Conservation (phyloP, 2,797 vertebrate genomes). For the Aeoliscus strigatus region DNA sequence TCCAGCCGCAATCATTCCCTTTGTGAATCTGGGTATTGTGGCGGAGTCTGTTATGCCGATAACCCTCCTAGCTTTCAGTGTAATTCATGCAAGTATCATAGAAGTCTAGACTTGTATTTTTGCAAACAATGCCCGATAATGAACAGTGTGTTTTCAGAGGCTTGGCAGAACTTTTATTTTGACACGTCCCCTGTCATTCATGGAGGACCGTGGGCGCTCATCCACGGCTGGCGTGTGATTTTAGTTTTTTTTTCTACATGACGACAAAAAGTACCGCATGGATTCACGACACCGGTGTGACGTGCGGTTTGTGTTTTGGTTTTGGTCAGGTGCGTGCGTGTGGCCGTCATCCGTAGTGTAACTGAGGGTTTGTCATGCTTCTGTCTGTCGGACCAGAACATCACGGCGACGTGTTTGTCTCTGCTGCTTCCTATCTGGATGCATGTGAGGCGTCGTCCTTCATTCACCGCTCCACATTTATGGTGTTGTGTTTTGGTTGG, state of each 20-base stretch:
- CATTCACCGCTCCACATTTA: slow-evolving; percentile 10
- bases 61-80: slow-evolving; percentile 78
- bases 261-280: slow-evolving; percentile 60
- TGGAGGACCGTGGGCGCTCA: slow-evolving; percentile 54
- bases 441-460: too few relatives aligned
- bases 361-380: too few relatives aligned
- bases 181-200: slow-evolving; percentile 52
- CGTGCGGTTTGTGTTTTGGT: slow-evolving; percentile 57
- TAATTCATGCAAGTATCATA: slow-evolving; percentile 86
- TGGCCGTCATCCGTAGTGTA: slow-evolving; percentile 48
- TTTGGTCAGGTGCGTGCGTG: slow-evolving; percentile 52
- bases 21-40: slow-evolving; percentile 76
- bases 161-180: slow-evolving; percentile 58
- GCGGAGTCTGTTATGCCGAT: slow-evolving; percentile 70
- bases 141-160: slow-evolving; percentile 57
- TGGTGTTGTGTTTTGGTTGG: slow-evolving; percentile 10
- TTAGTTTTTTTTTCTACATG: slow-evolving; percentile 54
- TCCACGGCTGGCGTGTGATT: slow-evolving; percentile 52
- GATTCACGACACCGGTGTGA: slow-evolving; percentile 55
- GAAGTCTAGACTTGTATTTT: slow-evolving; percentile 82
- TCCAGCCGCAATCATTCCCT: slow-evolving; percentile 75
- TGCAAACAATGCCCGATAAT: slow-evolving; percentile 75
- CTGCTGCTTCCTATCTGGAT: neutral
- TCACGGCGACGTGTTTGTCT: neutral
- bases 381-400: slow-evolving; percentile 17